Evolutionary conservation across 2,113 vertebrate species (phyloP).

Genomic region (Ceratotherium simum): DNA sequence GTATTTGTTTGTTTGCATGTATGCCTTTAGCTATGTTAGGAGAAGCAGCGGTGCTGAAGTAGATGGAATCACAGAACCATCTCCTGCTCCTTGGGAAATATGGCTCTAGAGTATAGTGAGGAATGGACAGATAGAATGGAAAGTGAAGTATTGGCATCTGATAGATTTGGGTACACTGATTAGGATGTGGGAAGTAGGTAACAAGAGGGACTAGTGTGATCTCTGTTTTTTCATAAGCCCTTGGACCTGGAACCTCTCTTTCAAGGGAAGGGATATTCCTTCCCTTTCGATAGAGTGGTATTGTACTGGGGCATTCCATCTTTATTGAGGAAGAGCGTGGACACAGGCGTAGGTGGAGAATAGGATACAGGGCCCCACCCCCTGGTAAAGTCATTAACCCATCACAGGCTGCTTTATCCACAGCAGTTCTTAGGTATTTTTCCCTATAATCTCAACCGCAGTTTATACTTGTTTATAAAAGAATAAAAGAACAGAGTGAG

Average conservation of each 20-base stretch:
- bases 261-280: not conserved
- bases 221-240: not conserved
- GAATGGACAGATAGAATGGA: not conserved
- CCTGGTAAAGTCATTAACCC: not conserved
- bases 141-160: not conserved
- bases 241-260: not conserved
- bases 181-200: not conserved
- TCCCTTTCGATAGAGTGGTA: not conserved
- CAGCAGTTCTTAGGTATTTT: not conserved
- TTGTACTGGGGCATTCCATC: not conserved
- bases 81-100: not conserved
- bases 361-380: not conserved
- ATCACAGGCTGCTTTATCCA: not conserved
- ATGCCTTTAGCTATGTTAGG: not conserved
- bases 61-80: not conserved
- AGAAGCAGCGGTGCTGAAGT: not conserved
- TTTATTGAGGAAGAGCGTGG: not conserved
- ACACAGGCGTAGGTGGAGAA: not conserved
- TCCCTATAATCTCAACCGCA: not conserved
- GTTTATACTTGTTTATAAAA: slow-evolving; percentile 30
- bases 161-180: not conserved
- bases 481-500: not conserved
- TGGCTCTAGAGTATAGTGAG: not conserved
- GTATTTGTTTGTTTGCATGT: not conserved
- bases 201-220: not conserved